Evolutionary conservation across 64 coral and sea anemone species (phyloP), one percentile per base, ranked within the genome.

Genomic region (Porites lutea): DNA sequence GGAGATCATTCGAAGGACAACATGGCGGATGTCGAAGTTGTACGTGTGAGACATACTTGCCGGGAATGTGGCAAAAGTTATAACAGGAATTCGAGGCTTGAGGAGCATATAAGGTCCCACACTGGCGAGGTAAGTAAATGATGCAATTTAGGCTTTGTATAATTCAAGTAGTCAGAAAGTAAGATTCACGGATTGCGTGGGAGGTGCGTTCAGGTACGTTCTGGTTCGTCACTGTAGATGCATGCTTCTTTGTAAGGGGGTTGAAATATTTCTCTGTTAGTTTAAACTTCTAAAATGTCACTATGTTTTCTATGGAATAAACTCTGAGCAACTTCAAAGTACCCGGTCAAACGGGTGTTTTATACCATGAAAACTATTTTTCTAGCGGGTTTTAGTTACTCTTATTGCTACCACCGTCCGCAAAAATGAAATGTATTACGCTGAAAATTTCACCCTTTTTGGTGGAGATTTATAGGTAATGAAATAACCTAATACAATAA

Each of bases 31-130:
- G 52, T 6, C 5, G 44, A 47, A 6, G 18, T 20, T 9, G 72
- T 79, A 0, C 27, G 27, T 37, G 27, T 37, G 27, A 23, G 12
- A 0, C 4, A 68, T 6, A 51, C 62, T 5, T 93, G 81, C 50
- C 13, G 60, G 6, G 73, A 48, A 46, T 93, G 91, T 79, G 91
- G 91, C 4, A 93, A 93, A 52, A 70, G 81, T 79, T 93, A 68
- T 27, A 93, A 79, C 8, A 93, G 87, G 50, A 86, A 86, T 15
- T 87, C 72, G 91, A 93, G 82, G 64, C 72, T 93, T 11, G 82
- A 73, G 44, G 91, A 93, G 37, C 91, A 93, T 23, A 27, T 54
- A 27, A 64, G 82, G 48, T 87, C 81, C 2, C 91, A 93, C 27
- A 93, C 91, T 13, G 91, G 91, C 15, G 91, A 93, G 59, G 91